Base-by-base conservation (phyloP, 2,888 invertebrate species). In the Cyaniris semiargus region DNA sequence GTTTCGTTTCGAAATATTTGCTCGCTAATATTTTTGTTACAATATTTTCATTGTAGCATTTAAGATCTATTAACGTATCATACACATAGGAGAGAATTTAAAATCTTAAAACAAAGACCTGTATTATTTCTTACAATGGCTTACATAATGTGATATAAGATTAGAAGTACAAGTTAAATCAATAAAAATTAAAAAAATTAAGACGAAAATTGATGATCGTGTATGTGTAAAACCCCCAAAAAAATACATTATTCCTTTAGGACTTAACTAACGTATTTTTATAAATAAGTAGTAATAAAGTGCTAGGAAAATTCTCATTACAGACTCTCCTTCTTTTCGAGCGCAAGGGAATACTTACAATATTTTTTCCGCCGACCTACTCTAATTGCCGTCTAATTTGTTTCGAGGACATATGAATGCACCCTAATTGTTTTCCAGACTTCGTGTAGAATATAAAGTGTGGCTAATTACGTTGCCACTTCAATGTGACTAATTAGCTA, bases 341-440 rank as follows among this genome's bases (percentile, higher is more conserved):
- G 53, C 53, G 18, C 53, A 53, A 60, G 23, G 66, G 66, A 66
- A 66, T 66, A 66, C 66, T 66, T 31, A 27, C 27, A 66, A 66
- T 66, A 66, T 66, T 66, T 66, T 66, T 66, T 31, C 66, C 66
- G 66, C n/a, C 72, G 21, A 44, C 72, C 34, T 23, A 18, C 44
- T 38, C 7, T 72, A 72, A 72, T 44, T 72, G 23, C 72, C 10
- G 21, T 72, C 72, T 38, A 38, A 38, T 72, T 72, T 72, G 72
- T 38, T 72, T 38, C 38, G 38, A 44, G 72, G 72, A 44, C 44
- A 72, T 44, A 38, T 72, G 72, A 72, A 48, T 72, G 72, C 72
- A 38, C 23, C 34, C 72, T 72, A 72, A 72, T 72, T 72, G 72
- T 72, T 72, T 72, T 72, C 13, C 21, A 44, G 44, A 72, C 72